phyloP scores from a whole-genome alignment of 2,113 vertebrate species.

The Helogale parvula region DNA sequence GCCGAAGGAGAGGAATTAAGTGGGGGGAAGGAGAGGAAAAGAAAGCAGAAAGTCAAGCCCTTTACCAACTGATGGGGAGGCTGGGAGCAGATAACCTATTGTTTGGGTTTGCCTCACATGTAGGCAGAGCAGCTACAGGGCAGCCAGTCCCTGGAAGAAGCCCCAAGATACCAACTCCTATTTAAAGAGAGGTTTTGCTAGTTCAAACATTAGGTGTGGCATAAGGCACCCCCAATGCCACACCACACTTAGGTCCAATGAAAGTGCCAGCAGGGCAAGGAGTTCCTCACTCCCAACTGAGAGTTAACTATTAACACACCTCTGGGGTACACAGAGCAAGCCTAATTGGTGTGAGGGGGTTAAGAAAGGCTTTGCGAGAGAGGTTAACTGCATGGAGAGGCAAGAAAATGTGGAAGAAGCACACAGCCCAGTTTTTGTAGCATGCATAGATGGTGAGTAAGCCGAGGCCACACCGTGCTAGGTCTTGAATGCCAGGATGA shows the following conservation, averaged over 20 bases:
- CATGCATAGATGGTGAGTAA: background rate
- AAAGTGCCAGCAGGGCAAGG: background rate
- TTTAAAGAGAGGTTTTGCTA: background rate
- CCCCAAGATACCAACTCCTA: background rate
- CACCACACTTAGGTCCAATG: background rate
- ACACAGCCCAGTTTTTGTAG: background rate
- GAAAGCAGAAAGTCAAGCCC: background rate
- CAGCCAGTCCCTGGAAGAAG: background rate
- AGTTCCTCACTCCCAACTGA: background rate
- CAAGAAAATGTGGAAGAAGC: background rate
- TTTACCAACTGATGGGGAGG: background rate
- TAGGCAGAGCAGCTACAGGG: background rate
- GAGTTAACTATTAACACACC: background rate
- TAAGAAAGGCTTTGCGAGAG: background rate
- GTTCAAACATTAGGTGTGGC: background rate
- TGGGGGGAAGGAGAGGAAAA: background rate
- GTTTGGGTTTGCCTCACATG: background rate
- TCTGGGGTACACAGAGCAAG: background rate
- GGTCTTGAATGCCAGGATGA: background rate
- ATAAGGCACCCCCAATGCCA: background rate
- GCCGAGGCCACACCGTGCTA: background rate
- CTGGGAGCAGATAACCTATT: background rate
- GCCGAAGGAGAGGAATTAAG: background rate
- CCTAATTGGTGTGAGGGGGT: background rate
- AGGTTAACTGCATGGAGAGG: background rate